Evolutionary conservation across 2,797 vertebrate species (phyloP), one percentile per base, ranked within the genome.

Genomic region (Gallinago stenura): DNA sequence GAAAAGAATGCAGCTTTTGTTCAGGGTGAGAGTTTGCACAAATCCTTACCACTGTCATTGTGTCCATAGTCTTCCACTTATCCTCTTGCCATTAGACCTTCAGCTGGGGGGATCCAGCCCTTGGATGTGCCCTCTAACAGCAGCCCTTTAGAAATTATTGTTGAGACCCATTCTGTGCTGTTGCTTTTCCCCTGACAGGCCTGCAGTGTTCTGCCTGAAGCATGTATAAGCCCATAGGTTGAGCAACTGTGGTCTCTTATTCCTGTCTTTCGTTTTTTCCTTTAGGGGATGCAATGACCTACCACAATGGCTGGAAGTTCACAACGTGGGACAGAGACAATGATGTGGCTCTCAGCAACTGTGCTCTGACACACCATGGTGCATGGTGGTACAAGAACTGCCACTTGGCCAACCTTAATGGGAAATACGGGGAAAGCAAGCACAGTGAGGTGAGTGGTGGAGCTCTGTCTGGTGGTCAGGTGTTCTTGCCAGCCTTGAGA

Each of bases 311-410:
- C 69, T 98, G 98, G 87, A 98, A 98, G 76, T 99, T 99, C 97
- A 98, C 99, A 10, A 98, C 98, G 0, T 84, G 99, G 51, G 99
- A 99, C 97, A 98, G 97, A 46, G 99, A 99, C 97, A 99, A 98
- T 20, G 99, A 99, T 75, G 98, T 99, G 28, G 98, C 99, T 9
- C 98, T 99, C 57, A 98, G 98, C 75, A 99, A 98, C 98, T 99
- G 99, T 66, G 99, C 99, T 28, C 95, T 99, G 72, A 98, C 97
- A 1, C 99, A 99, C 91, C 98, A 98, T 0, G 98, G 99, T 0
- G 98, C 98, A 4, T 99, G 98, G 99, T 99, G 99, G 99, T 99
- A 98, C 96, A 99, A 99, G 95, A 99, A 99, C 98, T 99, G 99
- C 97, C 99, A 99, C 87, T 95, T 99, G 96, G 98, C 98, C 91